These are phyloP conservation scores for Trichopoda pennipes DNA, from an alignment of 2,888 invertebrate genomes.

Conservation along the genomic window DNA sequence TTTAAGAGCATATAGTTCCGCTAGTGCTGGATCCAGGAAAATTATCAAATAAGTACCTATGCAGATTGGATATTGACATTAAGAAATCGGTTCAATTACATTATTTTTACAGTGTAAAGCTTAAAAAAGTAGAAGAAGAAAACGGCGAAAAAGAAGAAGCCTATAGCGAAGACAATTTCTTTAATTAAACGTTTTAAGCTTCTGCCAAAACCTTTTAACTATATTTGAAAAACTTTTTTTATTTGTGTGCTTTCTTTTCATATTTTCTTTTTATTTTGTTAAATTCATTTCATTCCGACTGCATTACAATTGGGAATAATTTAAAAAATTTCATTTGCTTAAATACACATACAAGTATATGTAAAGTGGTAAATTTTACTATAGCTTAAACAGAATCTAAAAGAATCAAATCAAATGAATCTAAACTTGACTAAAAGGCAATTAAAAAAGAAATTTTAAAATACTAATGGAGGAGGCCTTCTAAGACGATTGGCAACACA, in stretches of 20 bases:
- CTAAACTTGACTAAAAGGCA: not conserved
- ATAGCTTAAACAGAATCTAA: slow-evolving; percentile 4
- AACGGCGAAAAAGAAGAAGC: too few species aligned
- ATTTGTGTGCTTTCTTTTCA: slow-evolving; percentile 4
- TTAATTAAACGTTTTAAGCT: too few species aligned
- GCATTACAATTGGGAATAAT: slow-evolving; percentile 32
- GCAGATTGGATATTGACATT: too few species aligned
- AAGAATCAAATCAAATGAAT: slow-evolving; percentile 3
- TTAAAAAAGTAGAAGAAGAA: too few species aligned
- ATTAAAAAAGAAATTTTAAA: not conserved
- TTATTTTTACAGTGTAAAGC: too few species aligned
- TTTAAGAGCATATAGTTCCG: too few species aligned
- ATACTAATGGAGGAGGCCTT: not conserved
- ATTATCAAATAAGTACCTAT: too few species aligned
- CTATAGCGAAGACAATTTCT: too few species aligned
- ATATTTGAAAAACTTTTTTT: not conserved
- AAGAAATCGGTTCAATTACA: too few species aligned
- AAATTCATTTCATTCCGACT: not conserved
- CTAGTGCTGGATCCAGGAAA: too few species aligned
- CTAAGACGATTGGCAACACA: not conserved
- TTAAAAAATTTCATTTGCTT: slow-evolving; percentile 45
- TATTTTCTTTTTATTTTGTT: not conserved
- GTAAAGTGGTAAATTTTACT: slow-evolving; percentile 38
- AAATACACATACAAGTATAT: slow-evolving; percentile 12
- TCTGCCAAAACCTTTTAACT: not conserved